Conservation (phyloP, 1,140 invertebrate genomes). For the Drosophila suzukii region DNA sequence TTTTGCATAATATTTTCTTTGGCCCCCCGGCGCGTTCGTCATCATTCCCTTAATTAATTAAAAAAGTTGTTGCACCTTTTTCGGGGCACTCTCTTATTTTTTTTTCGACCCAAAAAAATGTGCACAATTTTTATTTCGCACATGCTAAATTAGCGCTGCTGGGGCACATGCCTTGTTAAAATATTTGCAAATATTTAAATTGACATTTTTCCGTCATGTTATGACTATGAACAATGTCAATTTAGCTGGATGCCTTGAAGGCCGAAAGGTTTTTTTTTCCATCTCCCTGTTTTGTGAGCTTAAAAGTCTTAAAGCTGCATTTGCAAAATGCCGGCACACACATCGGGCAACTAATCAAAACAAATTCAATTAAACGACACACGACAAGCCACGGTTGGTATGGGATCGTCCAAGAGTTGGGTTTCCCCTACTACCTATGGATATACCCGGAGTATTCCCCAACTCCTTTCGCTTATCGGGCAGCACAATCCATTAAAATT, state of each 20-base stretch:
- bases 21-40: conserved; percentile 10
- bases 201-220: conserved; percentile 76
- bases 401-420: conserved; percentile 7
- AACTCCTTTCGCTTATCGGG: conserved; percentile 75
- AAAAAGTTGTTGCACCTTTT: conserved; percentile 76
- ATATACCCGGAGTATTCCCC: conserved; percentile 9
- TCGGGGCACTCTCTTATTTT: conserved; percentile 13
- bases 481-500: conserved; percentile 84
- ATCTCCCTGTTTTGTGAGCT: conserved; percentile 27
- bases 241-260: conserved; percentile 58
- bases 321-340: conserved; percentile 40
- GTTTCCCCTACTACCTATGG: neutral
- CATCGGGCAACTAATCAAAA: conserved; percentile 74
- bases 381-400: conserved; percentile 46
- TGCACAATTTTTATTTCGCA: conserved; percentile 75
- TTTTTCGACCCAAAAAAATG: conserved; percentile 52
- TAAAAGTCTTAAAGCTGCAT: conserved; percentile 66
- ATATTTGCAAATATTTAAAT: conserved; percentile 84
- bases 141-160: conserved; percentile 67
- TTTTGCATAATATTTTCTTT: conserved; percentile 54
- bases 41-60: conserved; percentile 72
- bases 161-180: conserved; percentile 68
- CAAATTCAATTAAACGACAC: conserved; percentile 82
- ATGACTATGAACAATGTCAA: conserved; percentile 74
- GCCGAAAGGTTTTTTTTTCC: conserved; percentile 14